Base-by-base conservation (phyloP, 2,797 vertebrate species). In the Spatula versicolor region DNA sequence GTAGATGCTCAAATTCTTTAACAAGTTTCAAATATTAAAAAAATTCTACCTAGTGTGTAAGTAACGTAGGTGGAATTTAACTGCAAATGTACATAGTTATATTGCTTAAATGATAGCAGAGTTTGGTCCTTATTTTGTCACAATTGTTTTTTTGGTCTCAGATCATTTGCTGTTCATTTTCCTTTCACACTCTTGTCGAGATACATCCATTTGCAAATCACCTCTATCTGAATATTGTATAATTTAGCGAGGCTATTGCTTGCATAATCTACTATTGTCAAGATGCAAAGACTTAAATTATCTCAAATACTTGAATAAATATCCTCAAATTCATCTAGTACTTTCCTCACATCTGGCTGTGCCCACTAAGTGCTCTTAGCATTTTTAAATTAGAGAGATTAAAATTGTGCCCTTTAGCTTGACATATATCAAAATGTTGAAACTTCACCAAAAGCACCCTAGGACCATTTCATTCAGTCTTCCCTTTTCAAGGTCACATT, bases 151-250 rank as follows among this genome's bases (percentile, higher is more conserved):
- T 92, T 87, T 74, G 28, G 62, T 82, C 58, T 31, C 62, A 66
- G 79, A 83, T 78, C 6, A 81, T 88, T 91, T 77, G 43, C 33
- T 85, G 41, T 67, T 93, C 79, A 87, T 91, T 91, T 96, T 72
- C 63, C 69, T 83, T 89, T 67, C 59, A 63, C 45, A 37, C 77
- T 94, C 37, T 56, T 88, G 43, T 20, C 56, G 66, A 75, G 79
- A 91, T 45, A 76, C 11, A 89, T 73, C 69, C 79, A 86, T 85
- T 91, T 95, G 63, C 85, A 93, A 88, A 91, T 96, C 74, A 92
- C 66, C 26, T 85, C 31, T 52, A 84, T 76, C 46, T 94, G 84
- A 95, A 89, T 87, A 75, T 83, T 92, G 54, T n/a, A 48, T 87
- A 87, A 96, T 94, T 83, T 60, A 83, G 66, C 19, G 73, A 92